Conservation (phyloP, 1,140 invertebrate species). For the Cyclargus thomasi region DNA sequence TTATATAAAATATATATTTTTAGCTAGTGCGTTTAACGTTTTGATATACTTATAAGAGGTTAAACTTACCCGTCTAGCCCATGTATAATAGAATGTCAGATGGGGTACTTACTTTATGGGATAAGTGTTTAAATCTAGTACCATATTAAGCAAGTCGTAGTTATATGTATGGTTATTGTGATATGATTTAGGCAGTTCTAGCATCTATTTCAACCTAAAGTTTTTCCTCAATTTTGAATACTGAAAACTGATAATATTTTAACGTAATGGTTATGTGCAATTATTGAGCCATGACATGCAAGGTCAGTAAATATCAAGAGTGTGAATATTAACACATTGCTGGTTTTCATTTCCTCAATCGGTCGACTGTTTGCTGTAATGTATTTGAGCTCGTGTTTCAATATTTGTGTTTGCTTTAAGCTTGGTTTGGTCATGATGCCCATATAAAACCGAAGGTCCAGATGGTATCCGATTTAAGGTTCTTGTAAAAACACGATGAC, state of each 20-base stretch:
- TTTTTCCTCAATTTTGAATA: too few relatives aligned
- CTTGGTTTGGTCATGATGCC: background rate
- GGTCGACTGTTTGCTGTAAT: background rate
- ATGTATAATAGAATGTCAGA: too few relatives aligned
- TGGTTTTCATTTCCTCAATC: constrained; percentile 16
- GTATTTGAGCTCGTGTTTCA: background rate
- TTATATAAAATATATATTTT: too few relatives aligned
- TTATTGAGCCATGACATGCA: constrained; percentile 12
- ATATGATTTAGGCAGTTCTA: too few relatives aligned
- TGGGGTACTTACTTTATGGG: too few relatives aligned
- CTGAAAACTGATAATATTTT: background rate
- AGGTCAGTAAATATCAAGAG: constrained; percentile 14
- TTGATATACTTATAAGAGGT: too few relatives aligned
- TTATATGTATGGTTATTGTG: too few relatives aligned
- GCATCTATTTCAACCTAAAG: too few relatives aligned
- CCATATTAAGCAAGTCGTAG: too few relatives aligned
- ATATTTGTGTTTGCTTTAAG: background rate
- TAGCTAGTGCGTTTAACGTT: too few relatives aligned
- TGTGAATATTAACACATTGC: constrained; percentile 15
- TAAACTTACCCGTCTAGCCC: too few relatives aligned
- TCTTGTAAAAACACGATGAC: background rate
- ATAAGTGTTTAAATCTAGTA: too few relatives aligned
- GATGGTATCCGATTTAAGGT: background rate
- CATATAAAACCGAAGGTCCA: background rate
- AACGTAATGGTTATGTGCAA: constrained; percentile 15